phyloP scores from a whole-genome alignment of 2,888 invertebrate species.

The Ophonus ardosiacus region DNA sequence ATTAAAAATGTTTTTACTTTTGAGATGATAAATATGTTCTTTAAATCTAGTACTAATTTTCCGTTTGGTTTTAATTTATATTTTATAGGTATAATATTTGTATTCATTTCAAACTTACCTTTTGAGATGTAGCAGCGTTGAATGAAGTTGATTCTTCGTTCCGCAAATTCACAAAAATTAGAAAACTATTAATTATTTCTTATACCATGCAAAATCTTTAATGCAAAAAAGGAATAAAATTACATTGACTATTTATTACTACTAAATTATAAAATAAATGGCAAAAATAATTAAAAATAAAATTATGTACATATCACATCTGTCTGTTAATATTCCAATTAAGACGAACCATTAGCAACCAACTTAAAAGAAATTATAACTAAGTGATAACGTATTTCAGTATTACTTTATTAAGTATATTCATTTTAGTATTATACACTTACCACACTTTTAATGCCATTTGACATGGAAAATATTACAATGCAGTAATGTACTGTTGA shows the following conservation, averaged over 20 bases:
- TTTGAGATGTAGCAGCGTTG: conserved; percentile 9
- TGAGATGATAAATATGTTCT: no score
- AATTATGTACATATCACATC: conserved; percentile 45
- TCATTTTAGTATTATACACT: conserved; percentile 60
- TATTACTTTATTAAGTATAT: conserved; percentile 58
- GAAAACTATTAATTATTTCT: not conserved
- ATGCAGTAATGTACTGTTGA: conserved; percentile 62
- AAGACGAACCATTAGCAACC: not conserved
- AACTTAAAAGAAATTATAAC: conserved; percentile 51
- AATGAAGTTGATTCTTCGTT: not conserved
- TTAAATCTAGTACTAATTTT: no score
- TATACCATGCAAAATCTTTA: not conserved
- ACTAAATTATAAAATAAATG: conserved; percentile 31
- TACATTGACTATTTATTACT: conserved; percentile 4
- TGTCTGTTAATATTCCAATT: conserved; percentile 7
- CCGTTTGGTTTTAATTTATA: not conserved
- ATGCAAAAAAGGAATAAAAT: conserved; percentile 8
- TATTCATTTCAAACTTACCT: conserved; percentile 11
- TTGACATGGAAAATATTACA: conserved; percentile 60
- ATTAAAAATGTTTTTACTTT: no score
- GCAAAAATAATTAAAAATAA: conserved; percentile 37
- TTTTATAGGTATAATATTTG: not conserved
- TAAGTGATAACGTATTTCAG: conserved; percentile 54
- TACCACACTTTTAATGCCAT: conserved; percentile 60
- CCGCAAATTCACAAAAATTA: not conserved